Conservation (phyloP, 2,888 invertebrate genomes). For the Aelia acuminata region DNA sequence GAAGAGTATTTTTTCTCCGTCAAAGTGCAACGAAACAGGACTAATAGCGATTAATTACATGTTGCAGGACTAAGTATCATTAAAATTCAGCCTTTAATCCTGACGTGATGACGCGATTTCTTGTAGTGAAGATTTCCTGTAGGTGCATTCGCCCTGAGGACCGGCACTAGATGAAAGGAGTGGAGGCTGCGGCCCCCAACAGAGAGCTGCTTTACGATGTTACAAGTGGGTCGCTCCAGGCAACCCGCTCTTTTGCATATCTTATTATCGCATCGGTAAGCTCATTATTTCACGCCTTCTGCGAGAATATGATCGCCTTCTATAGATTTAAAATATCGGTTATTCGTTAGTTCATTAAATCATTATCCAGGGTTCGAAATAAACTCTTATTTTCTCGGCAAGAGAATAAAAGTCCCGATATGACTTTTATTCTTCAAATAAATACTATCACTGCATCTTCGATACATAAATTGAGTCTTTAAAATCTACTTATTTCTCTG, state of each 20-base stretch:
- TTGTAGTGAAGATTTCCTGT: neutral
- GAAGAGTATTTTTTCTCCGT: neutral
- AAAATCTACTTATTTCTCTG: too few relatives aligned
- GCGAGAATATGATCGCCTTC: neutral
- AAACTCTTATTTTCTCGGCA: too few relatives aligned
- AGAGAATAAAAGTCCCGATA: too few relatives aligned
- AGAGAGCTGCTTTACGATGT: neutral
- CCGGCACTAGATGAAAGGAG: neutral
- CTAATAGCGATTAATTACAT: constrained; percentile 1
- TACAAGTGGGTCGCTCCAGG: neutral
- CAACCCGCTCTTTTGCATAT: neutral
- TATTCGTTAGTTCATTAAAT: neutral
- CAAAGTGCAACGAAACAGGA: neutral
- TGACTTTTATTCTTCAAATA: too few relatives aligned
- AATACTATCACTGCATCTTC: too few relatives aligned
- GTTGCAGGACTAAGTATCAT: neutral
- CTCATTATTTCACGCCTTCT: neutral
- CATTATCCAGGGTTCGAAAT: too few relatives aligned
- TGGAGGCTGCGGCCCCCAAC: neutral
- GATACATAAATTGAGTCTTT: too few relatives aligned
- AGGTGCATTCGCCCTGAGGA: neutral
- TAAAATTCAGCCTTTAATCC: neutral
- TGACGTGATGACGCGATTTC: neutral
- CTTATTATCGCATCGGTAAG: constrained; percentile 15
- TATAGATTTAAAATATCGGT: neutral